Conservation (phyloP, 2,888 invertebrate genomes). For the Callinectes sapidus region DNA sequence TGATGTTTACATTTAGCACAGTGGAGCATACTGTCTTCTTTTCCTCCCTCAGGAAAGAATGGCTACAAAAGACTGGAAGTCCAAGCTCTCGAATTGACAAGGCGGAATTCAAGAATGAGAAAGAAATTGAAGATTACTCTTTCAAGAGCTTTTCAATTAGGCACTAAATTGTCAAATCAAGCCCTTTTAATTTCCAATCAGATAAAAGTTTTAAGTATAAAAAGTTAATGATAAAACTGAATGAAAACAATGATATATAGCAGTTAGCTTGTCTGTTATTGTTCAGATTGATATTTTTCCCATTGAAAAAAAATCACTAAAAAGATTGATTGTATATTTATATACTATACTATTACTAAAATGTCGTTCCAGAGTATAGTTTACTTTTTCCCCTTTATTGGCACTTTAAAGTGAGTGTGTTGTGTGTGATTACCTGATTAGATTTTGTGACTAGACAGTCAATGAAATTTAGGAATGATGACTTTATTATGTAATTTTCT, state of each 20-base stretch:
- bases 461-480: not conserved
- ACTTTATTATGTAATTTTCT: not conserved
- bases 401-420: not conserved
- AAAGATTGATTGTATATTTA: not conserved
- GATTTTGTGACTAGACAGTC: not conserved
- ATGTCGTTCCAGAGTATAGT: not conserved
- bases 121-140: slow-evolving; percentile 78
- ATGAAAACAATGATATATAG: not conserved
- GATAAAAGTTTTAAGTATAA: not conserved
- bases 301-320: not conserved
- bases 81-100: slow-evolving; percentile 85
- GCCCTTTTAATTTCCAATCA: not conserved
- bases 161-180: slow-evolving; percentile 46
- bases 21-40: not conserved
- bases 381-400: not conserved
- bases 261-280: not conserved
- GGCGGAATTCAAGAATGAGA: slow-evolving; percentile 83
- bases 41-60: slow-evolving; percentile 76
- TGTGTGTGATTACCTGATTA: not conserved
- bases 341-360: not conserved
- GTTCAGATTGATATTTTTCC: not conserved
- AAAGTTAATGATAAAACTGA: not conserved
- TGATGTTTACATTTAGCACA: not conserved
- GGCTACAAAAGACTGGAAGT: slow-evolving; percentile 84
- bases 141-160: slow-evolving; percentile 66